Evolutionary conservation across 2,797 vertebrate genomes (phyloP).

Genomic region (Capromys pilorides): DNA sequence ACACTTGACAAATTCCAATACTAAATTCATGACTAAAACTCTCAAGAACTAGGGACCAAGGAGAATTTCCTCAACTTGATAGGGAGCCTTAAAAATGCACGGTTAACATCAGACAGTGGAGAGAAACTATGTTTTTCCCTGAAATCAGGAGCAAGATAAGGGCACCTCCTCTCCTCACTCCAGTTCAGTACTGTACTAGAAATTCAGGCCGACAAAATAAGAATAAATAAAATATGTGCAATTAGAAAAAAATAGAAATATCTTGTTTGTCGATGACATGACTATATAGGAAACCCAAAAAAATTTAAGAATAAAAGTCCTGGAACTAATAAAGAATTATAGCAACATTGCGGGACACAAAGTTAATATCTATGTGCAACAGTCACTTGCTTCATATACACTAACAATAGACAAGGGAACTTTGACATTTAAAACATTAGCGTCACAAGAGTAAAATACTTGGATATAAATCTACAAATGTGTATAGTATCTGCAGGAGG

Average conservation of each 20-base stretch:
- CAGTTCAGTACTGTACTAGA: neutral
- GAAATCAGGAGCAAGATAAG: neutral
- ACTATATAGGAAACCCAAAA: neutral
- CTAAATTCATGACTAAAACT: neutral
- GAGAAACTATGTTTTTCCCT: neutral
- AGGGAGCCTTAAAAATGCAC: neutral
- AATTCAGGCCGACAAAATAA: neutral
- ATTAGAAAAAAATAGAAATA: neutral
- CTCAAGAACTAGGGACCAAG: neutral
- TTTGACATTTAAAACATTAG: neutral
- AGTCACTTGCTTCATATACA: neutral
- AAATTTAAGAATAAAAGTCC: neutral
- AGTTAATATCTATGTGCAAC: neutral
- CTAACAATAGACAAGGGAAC: neutral
- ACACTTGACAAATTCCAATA: neutral
- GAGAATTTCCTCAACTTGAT: neutral
- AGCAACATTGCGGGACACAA: neutral
- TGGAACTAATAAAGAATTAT: neutral
- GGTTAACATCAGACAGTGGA: too few species aligned
- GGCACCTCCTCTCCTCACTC: neutral
- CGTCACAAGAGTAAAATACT: neutral
- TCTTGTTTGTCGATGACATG: neutral
- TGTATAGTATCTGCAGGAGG: neutral
- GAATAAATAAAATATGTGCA: neutral
- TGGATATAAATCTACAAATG: neutral